Percentiles rank a stretch among this genome's conserved stretches.
Conservation (phyloP, 2,797 vertebrate species). For the Lithobates pipiens region DNA sequence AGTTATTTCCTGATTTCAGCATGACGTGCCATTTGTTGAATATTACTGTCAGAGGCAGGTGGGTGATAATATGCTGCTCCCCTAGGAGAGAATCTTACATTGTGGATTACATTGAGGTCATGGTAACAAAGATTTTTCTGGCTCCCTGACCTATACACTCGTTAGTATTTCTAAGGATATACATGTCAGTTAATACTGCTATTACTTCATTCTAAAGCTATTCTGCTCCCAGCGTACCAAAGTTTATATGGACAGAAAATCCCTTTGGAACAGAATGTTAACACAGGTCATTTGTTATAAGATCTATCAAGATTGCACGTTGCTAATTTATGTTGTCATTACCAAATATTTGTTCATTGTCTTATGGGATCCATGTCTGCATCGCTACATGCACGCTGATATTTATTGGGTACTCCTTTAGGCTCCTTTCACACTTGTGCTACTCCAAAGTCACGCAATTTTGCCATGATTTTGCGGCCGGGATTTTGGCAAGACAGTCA, state of each 20-base stretch:
- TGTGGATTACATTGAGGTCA: slow-evolving; percentile 6
- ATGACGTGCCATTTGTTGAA: neutral
- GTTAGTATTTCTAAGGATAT: slow-evolving; percentile 21
- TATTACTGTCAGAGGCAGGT: slow-evolving; percentile 17
- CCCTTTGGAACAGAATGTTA: neutral
- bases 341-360: neutral
- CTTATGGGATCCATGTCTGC: neutral
- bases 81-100: slow-evolving; percentile 9
- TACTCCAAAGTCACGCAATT: no score
- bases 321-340: neutral
- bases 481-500: no score
- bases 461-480: no score
- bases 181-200: slow-evolving; percentile 8
- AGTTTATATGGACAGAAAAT: slow-evolving; percentile 3
- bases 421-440: no score
- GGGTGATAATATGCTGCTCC: neutral
- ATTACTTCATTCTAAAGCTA: slow-evolving; percentile 29
- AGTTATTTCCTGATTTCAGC: neutral
- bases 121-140: slow-evolving; percentile 2
- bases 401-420: no score
- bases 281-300: slow-evolving; percentile 36
- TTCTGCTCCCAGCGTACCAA: neutral
- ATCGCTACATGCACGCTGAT: no score
- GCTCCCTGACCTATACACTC: slow-evolving; percentile 8
- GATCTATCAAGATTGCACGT: neutral